Evolutionary conservation across 2,797 vertebrate species (phyloP).

Genomic region (Lutjanus argentimaculatus): DNA sequence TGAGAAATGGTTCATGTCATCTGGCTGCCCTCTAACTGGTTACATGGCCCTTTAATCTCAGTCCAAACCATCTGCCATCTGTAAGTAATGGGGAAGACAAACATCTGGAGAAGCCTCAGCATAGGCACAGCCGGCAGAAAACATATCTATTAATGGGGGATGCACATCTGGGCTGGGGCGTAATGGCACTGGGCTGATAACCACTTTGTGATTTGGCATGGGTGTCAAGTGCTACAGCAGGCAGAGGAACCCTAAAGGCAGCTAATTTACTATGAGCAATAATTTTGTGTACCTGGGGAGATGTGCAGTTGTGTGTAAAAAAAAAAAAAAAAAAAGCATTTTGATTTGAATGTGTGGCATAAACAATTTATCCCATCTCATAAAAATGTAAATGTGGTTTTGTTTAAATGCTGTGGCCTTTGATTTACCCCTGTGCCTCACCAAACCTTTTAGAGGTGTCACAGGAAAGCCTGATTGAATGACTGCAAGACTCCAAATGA

Average conservation of each 20-base stretch:
- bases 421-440: slow-evolving; percentile 47
- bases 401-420: slow-evolving; percentile 47
- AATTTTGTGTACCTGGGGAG: slow-evolving; percentile 31
- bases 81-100: slow-evolving; percentile 72
- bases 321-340: slow-evolving; percentile 32
- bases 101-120: slow-evolving; percentile 78
- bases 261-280: slow-evolving; percentile 51
- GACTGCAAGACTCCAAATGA: slow-evolving; percentile 39
- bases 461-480: slow-evolving; percentile 23
- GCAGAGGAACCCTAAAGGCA: slow-evolving; percentile 40
- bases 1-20: slow-evolving; percentile 69
- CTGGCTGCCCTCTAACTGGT: slow-evolving; percentile 62
- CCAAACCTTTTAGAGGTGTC: slow-evolving; percentile 28
- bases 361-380: slow-evolving; percentile 60
- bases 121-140: slow-evolving; percentile 51
- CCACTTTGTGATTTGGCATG: slow-evolving; percentile 65
- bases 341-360: slow-evolving; percentile 34
- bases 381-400: slow-evolving; percentile 71
- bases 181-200: slow-evolving; percentile 67
- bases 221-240: slow-evolving; percentile 51
- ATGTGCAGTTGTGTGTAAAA: slow-evolving; percentile 29
- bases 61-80: slow-evolving; percentile 75
- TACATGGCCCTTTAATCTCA: slow-evolving; percentile 71
- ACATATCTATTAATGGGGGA: slow-evolving; percentile 68
- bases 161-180: slow-evolving; percentile 68